Evolutionary conservation across 2,113 vertebrate species (phyloP), one percentile per base, ranked within the genome.

Genomic region (Sus scrofa): DNA sequence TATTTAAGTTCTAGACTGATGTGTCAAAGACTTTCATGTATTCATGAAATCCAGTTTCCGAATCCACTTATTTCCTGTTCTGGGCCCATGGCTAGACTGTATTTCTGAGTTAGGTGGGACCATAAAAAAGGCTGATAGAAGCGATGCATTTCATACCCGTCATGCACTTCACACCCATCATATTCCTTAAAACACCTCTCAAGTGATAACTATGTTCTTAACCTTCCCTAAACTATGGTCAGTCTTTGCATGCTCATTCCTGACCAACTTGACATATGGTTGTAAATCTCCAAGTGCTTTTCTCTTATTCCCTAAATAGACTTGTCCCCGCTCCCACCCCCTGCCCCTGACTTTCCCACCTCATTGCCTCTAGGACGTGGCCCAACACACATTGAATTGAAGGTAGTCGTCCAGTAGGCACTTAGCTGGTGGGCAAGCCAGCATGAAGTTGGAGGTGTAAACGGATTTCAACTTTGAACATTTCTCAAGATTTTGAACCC

Each of bases 401-500:
- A 77, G 65, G 16, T 56, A 54, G 22, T 56, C 56, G 27, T 34
- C 12, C 9, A n/a, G 18, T 44, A 70, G 24, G 22, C 2, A 44
- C 24, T 87, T 6, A 16, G 16, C 37, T 37, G 8, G 10, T 70
- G 37, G 44, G 13, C 58, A 26, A 9, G 50, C 67, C 24, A 52
- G 24, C 16, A 30, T 50, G 20, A 58, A 52, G 58, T 16, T 81
- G 20, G 44, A 50, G 8, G 26, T 34, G 62, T 34, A 39, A 90
- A 70, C 22, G 22, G n/a, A 82, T 37, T 75, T 88, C 13, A 1
- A 39, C 39, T 84, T 83, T 60, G 12, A 78, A 52, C 6, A 34
- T 60, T 83, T 89, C 78, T 78, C 54, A 94, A 30, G 52, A 88
- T 91, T 97, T 95, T 50, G 52, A 85, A 62, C 81, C 7, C n/a